Percentiles rank a stretch among this genome's conserved stretches.
These are phyloP conservation scores for Australoheros scitulus DNA, from an alignment of 2,113 vertebrate genomes.

Conservation along the genomic window DNA sequence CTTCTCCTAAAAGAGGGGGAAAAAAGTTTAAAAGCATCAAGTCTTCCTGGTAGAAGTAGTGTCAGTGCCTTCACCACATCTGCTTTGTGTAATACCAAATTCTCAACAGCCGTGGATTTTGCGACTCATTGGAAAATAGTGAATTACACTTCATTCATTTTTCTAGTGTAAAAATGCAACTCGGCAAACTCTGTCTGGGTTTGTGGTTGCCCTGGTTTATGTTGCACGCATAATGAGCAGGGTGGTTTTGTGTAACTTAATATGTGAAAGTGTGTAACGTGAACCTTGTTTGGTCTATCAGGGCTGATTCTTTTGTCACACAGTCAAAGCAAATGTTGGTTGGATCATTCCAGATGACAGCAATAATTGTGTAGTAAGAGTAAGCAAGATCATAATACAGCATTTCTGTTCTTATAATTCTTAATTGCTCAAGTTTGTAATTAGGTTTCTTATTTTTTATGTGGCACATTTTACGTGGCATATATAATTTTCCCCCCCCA, in stretches of 20 bases:
- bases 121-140: background rate
- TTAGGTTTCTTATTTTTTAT: background rate
- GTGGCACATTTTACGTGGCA: background rate
- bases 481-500: no score
- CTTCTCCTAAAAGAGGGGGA: background rate
- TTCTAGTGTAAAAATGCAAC: background rate
- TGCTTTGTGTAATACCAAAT: background rate
- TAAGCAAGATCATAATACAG: background rate
- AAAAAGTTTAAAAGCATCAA: background rate
- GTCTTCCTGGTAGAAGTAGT: background rate
- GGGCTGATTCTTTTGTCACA: conserved; percentile 8
- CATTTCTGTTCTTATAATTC: background rate
- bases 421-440: background rate
- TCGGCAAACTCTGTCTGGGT: background rate
- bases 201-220: background rate
- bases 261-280: conserved; percentile 43
- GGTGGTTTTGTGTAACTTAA: conserved; percentile 26
- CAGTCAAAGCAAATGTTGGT: conserved; percentile 8
- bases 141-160: background rate
- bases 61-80: background rate
- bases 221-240: conserved; percentile 16
- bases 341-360: conserved; percentile 8
- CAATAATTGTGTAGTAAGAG: background rate
- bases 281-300: conserved; percentile 32
- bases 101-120: background rate